phyloP scores from a whole-genome alignment of 2,113 vertebrate species.

The Columbina picui region DNA sequence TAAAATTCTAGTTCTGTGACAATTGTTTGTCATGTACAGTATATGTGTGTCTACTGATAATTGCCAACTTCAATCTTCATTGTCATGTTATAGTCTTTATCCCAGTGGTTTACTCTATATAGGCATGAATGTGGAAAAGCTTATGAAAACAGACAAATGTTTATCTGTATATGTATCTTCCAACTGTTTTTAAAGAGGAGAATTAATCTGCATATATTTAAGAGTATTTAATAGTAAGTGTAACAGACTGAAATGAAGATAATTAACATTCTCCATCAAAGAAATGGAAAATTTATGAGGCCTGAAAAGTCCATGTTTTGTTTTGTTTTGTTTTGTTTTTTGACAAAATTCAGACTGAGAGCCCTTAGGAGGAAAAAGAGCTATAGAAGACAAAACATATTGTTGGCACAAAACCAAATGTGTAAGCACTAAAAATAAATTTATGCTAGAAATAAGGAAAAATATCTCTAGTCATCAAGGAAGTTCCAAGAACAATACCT shows the following conservation, averaged over 20 bases:
- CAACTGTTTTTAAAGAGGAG: neutral
- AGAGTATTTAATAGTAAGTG: neutral
- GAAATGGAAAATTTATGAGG: neutral
- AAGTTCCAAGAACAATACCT: conserved; percentile 4
- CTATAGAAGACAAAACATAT: neutral
- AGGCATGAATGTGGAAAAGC: neutral
- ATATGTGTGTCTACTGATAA: neutral
- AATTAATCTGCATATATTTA: neutral
- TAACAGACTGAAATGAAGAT: neutral
- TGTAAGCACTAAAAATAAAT: conserved; percentile 38
- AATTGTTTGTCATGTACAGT: neutral
- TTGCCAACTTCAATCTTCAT: neutral
- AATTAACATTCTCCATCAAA: neutral
- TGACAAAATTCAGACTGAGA: neutral
- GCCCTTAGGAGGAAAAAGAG: conserved; percentile 26
- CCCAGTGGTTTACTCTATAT: neutral
- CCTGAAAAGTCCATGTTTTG: neutral
- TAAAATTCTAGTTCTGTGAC: neutral
- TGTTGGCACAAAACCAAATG: conserved; percentile 27
- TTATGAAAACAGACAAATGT: neutral
- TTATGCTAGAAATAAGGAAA: neutral
- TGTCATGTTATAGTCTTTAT: neutral
- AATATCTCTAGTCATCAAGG: conserved; percentile 1
- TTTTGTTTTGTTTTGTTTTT: neutral
- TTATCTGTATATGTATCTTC: neutral